phyloP scores from a whole-genome alignment of 2,797 vertebrate genomes.

The Steatocranus sp. region DNA sequence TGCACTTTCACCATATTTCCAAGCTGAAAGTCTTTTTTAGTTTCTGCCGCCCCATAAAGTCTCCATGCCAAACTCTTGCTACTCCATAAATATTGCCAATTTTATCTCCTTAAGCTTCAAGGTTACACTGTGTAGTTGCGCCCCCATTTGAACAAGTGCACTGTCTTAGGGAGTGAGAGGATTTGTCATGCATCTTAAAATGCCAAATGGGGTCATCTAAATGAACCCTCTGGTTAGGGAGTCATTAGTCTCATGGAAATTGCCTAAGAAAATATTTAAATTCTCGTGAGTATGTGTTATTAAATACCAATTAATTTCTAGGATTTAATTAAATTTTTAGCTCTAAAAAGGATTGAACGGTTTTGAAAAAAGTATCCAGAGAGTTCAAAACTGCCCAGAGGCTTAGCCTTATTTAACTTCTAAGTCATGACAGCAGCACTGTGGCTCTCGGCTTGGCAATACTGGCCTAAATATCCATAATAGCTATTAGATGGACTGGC shows the following conservation, averaged over 20 bases:
- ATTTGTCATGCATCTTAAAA: constrained; percentile 42
- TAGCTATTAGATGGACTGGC: not conserved
- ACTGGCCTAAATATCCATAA: not conserved
- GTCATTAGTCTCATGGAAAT: not conserved
- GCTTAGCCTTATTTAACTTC: not conserved
- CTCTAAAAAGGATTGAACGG: not conserved
- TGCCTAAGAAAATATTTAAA: not conserved
- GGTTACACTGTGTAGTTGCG: not conserved
- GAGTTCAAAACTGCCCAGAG: not conserved
- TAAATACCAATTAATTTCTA: not conserved
- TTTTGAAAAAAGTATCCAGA: not conserved
- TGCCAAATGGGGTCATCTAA: constrained; percentile 22
- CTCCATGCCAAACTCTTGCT: not conserved
- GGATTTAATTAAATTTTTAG: not conserved
- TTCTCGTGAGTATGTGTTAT: not conserved
- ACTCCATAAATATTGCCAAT: not conserved
- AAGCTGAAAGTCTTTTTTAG: not conserved
- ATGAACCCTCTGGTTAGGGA: constrained; percentile 2
- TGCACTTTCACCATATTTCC: not conserved
- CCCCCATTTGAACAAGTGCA: constrained; percentile 7
- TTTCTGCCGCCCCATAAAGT: not conserved
- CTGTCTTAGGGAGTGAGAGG: not conserved
- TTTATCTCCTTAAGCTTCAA: not conserved
- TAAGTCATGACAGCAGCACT: not conserved
- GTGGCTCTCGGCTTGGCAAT: not conserved